Conservation (phyloP, 2,113 vertebrate genomes). For the Xyliphius kryptos region DNA sequence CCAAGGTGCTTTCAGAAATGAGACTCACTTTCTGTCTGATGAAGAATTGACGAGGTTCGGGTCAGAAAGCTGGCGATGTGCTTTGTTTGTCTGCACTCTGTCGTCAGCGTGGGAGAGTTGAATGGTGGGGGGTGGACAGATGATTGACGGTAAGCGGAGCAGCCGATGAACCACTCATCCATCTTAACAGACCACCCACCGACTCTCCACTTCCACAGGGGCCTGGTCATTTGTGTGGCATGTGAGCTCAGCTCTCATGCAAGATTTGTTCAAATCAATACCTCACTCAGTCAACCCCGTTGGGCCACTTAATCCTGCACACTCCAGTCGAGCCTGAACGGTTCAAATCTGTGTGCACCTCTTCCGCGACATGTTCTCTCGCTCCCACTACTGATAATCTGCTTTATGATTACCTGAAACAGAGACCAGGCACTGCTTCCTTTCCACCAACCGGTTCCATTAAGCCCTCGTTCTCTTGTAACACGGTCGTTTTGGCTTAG, state of each 20-base stretch:
- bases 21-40: constrained; percentile 37
- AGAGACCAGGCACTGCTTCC: constrained; percentile 48
- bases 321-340: constrained; percentile 36
- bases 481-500: constrained; percentile 44
- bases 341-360: constrained; percentile 50
- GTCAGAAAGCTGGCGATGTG: constrained; percentile 30
- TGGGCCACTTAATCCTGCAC: constrained; percentile 52
- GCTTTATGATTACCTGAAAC: constrained; percentile 55
- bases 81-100: constrained; percentile 34
- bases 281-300: constrained; percentile 31
- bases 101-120: constrained; percentile 48
- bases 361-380: constrained; percentile 51
- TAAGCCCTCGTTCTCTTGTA: constrained; percentile 49
- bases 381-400: constrained; percentile 53
- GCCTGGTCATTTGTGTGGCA: constrained; percentile 59
- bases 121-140: constrained; percentile 43
- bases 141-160: constrained; percentile 55
- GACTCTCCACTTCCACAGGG: constrained; percentile 57
- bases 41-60: constrained; percentile 36
- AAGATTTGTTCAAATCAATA: constrained; percentile 63
- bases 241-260: constrained; percentile 52
- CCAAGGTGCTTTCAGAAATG: no score
- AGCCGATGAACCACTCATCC: constrained; percentile 55
- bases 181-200: constrained; percentile 49
- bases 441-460: constrained; percentile 53